A percentile compares a stretch with the other conserved stretches of the same genome.
These are phyloP conservation scores for Oceanodroma tethys DNA, from an alignment of 2,113 vertebrate species.

Conservation along the genomic window DNA sequence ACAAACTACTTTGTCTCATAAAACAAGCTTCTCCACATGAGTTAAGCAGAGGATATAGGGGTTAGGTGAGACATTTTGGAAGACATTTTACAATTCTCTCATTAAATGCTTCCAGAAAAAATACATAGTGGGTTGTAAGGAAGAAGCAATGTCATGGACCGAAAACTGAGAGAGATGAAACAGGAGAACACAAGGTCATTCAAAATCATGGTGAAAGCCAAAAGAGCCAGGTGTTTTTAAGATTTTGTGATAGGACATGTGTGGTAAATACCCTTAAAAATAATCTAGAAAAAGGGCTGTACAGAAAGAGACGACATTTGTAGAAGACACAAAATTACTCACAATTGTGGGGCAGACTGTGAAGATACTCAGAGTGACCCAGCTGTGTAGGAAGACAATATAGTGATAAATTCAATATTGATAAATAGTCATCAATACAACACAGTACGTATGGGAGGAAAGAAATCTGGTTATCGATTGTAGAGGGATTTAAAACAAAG, in stretches of 20 bases:
- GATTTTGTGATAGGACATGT: neutral
- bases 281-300: neutral
- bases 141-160: neutral
- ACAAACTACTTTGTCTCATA: neutral
- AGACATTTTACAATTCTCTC: neutral
- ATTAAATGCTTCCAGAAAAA: neutral
- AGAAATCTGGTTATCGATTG: neutral
- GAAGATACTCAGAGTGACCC: neutral
- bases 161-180: neutral
- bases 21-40: neutral
- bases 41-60: neutral
- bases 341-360: neutral
- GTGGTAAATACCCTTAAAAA: neutral
- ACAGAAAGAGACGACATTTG: neutral
- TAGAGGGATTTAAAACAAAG: neutral
- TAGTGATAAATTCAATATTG: neutral
- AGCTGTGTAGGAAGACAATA: neutral
- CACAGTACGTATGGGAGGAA: neutral
- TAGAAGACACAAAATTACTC: neutral
- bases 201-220: neutral
- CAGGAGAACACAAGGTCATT: rapidly evolving
- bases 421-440: neutral
- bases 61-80: neutral
- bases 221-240: neutral
- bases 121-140: neutral